Evolutionary conservation across 2,888 invertebrate genomes (phyloP).

Genomic region (Trissolcus brochymenae): DNA sequence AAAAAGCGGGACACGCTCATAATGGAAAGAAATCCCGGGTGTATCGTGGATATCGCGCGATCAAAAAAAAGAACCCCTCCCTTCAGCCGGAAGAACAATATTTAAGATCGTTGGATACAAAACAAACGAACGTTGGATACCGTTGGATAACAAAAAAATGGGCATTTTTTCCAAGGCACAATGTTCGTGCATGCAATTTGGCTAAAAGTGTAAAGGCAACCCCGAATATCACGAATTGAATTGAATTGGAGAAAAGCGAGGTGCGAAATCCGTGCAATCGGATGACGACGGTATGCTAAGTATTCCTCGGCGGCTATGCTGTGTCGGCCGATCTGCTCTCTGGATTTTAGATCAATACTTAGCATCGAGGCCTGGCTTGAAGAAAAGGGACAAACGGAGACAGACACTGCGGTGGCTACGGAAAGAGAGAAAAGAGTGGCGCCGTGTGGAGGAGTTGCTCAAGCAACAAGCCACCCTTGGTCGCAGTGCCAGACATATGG

Average conservation of each 20-base stretch:
- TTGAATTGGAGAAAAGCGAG: conserved; percentile 15
- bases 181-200: conserved; percentile 16
- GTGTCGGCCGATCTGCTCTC: conserved; percentile 73
- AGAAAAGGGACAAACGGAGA: conserved; percentile 48
- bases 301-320: conserved; percentile 69
- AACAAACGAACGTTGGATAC: no score
- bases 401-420: conserved; percentile 35
- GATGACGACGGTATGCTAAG: conserved; percentile 59
- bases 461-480: conserved; percentile 71
- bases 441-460: conserved; percentile 67
- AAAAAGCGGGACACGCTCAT: conserved; percentile 67
- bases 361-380: conserved; percentile 70
- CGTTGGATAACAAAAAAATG: no score
- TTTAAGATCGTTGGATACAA: conserved; percentile 44
- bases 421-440: conserved; percentile 56
- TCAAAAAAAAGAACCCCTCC: conserved; percentile 33
- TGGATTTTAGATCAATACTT: conserved; percentile 74
- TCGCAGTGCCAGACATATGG: conserved; percentile 58
- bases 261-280: conserved; percentile 57
- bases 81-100: conserved; percentile 46
- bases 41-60: conserved; percentile 42
- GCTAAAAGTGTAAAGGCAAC: not conserved
- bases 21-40: conserved; percentile 66
- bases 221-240: no score
- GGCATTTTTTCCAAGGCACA: no score